phyloP scores from a whole-genome alignment of 1,140 invertebrate genomes.

The Scaptomyza pallida region DNA sequence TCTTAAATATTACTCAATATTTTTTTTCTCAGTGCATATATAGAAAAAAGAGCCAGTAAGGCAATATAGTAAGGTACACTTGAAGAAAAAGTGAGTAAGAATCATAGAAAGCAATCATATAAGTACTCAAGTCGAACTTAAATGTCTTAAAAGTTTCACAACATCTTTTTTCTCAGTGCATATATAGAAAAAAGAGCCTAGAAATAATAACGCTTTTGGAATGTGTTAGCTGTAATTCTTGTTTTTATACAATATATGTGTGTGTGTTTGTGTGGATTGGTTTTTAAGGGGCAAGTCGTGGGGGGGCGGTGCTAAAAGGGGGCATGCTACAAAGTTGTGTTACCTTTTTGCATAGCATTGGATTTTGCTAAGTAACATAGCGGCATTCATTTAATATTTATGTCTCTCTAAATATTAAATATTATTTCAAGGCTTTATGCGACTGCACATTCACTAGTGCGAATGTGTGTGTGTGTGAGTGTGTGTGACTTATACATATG shows the following conservation, averaged over 20 bases:
- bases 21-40: conserved; percentile 13
- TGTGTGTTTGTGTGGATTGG: conserved; percentile 3
- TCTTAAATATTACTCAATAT: neutral
- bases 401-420: conserved; percentile 84
- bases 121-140: too few species aligned
- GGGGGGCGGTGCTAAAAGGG: neutral
- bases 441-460: conserved; percentile 34
- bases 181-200: conserved; percentile 23
- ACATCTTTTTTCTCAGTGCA: conserved; percentile 8
- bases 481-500: conserved; percentile 20
- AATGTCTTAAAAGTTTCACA: neutral
- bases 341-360: conserved; percentile 81
- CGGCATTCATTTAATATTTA: conserved; percentile 84
- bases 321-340: conserved; percentile 51
- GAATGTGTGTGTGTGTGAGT: conserved; percentile 37
- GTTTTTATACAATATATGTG: conserved; percentile 54
- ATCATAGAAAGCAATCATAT: too few species aligned
- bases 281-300: neutral
- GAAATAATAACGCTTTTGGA: conserved; percentile 64
- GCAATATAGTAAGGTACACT: conserved; percentile 6
- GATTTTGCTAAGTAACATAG: conserved; percentile 74
- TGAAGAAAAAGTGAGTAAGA: conserved; percentile 2
- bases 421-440: conserved; percentile 84
- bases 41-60: conserved; percentile 23
- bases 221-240: conserved; percentile 79